Evolutionary conservation across 2,797 vertebrate genomes (phyloP), one percentile per base, ranked within the genome.

Genomic region (Leucoraja ocellata): DNA sequence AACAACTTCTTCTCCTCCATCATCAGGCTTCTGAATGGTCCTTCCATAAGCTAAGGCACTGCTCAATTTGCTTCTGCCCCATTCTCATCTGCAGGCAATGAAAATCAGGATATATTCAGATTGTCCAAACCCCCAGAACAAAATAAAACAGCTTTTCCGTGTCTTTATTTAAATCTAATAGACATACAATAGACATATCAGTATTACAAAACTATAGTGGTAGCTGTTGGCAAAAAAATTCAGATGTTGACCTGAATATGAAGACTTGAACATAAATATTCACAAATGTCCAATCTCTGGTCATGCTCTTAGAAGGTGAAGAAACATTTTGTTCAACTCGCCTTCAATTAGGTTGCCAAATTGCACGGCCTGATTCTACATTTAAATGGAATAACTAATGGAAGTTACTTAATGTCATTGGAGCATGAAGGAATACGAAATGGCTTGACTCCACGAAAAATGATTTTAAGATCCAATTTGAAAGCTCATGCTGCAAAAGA

Each of bases 231-330:
- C n/a, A n/a, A n/a, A n/a, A n/a, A n/a, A n/a, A n/a, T n/a, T n/a
- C n/a, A n/a, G n/a, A n/a, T n/a, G n/a, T n/a, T 65, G n/a, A 68
- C 18, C 32, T 46, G n/a, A 18, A 65, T 32, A 4, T 16, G 25
- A 58, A 84, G 54, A 13, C 16, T 32, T 36, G 9, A 36, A 32
- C 4, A 4, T 36, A 63, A 36, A 88, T 14, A 68, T n/a, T 65
- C 32, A 36, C 61, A 68, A 68, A 7, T 9, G 68, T 88, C 16
- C n/a, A 88, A 36, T 68, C 61, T 88, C 84, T 68, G 32, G 81
- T 84, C 81, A 84, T 84, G 81, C 81, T 84, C 81, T 84, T 84
- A 18, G 6, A 68, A 36, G 61, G n/a, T 68, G 14, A 88, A 88
- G 84, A 36, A 65, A 88, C 28, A 65, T 14, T n/a, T 88, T 65